Conservation (phyloP, 2,888 invertebrate species). For the Harpagoxenus sublaevis region DNA sequence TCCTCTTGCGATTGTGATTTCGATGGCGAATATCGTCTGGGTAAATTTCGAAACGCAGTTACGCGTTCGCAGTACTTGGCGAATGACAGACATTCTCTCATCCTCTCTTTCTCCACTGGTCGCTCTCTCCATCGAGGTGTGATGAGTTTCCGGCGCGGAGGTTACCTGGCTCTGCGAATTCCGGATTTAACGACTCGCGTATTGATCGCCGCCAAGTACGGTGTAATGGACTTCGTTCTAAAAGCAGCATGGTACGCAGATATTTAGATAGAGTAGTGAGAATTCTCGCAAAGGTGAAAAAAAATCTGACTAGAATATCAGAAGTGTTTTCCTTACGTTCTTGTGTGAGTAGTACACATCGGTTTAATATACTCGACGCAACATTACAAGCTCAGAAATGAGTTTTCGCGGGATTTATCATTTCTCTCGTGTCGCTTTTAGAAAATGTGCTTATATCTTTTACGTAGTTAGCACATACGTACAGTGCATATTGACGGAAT, state of each 20-base stretch:
- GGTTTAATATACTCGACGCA: constrained; percentile 14
- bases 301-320: neutral
- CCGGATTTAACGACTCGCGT: constrained; percentile 52
- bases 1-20: constrained; percentile 15
- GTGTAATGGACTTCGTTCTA: constrained; percentile 41
- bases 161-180: constrained; percentile 48
- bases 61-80: constrained; percentile 19
- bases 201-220: constrained; percentile 49
- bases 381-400: constrained; percentile 19
- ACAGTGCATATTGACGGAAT: neutral
- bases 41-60: constrained; percentile 37
- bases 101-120: constrained; percentile 24
- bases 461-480: neutral
- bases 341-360: neutral
- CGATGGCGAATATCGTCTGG: constrained; percentile 14
- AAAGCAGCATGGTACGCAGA: constrained; percentile 9
- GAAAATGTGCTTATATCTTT: neutral
- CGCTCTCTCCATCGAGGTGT: constrained; percentile 24
- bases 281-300: constrained; percentile 26
- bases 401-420: neutral
- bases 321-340: constrained; percentile 1
- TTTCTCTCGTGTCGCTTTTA: constrained; percentile 1
- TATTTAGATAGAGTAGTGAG: constrained; percentile 26
- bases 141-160: constrained; percentile 58
- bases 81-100: constrained; percentile 40